A percentile compares a stretch with the other conserved stretches of the same genome.
phyloP scores from a whole-genome alignment of 2,113 vertebrate species.

The Arizona elegans region DNA sequence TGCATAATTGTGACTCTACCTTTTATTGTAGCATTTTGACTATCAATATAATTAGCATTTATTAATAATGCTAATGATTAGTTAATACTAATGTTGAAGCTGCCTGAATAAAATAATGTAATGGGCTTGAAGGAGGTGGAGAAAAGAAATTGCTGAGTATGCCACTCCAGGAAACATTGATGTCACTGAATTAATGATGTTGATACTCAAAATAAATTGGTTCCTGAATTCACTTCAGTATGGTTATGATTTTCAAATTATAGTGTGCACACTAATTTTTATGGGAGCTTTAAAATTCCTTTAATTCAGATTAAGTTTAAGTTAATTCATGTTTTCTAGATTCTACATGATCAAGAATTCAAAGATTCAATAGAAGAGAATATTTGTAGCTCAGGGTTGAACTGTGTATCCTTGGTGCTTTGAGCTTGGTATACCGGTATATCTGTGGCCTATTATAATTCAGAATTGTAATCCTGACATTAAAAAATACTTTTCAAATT shows the following conservation, averaged over 20 bases:
- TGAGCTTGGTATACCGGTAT: neutral
- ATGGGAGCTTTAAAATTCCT: neutral
- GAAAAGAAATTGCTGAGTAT: neutral
- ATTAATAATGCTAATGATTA: neutral
- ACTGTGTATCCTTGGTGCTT: neutral
- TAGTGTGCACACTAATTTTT: neutral
- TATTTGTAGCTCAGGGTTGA: neutral
- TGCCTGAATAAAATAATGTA: neutral
- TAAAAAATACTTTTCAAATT: neutral
- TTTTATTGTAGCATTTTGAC: neutral
- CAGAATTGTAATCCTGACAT: neutral
- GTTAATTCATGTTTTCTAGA: neutral
- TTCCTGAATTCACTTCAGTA: neutral
- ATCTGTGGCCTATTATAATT: neutral
- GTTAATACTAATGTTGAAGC: neutral
- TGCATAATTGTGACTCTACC: neutral
- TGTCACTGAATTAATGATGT: neutral
- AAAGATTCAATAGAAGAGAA: neutral
- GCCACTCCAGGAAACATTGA: neutral
- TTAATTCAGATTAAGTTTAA: neutral
- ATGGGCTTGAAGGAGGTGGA: neutral
- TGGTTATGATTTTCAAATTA: neutral
- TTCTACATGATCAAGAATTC: neutral
- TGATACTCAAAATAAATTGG: neutral
- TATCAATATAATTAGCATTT: neutral